A percentile compares a stretch with the other conserved stretches of the same genome.
Evolutionary conservation across 1,140 invertebrate genomes (phyloP).

Genomic region (Metopolophium dirhodum): DNA sequence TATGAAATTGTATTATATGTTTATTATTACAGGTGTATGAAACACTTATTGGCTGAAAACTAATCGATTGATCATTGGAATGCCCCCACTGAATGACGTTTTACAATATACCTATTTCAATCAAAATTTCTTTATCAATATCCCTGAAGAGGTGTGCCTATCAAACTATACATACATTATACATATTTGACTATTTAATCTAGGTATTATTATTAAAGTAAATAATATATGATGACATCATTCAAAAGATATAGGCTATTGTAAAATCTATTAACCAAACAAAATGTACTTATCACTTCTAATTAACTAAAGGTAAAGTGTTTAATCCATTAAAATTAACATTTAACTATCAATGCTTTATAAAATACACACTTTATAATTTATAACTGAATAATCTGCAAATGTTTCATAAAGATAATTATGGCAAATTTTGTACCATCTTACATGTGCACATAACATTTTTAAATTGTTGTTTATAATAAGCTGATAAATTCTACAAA

Average conservation of each 20-base stretch:
- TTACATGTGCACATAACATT: background rate
- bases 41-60: constrained; percentile 46
- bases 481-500: background rate
- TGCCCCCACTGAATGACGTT: constrained; percentile 31
- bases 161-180: constrained; percentile 11
- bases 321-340: background rate
- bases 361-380: constrained; percentile 5
- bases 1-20: constrained; percentile 38
- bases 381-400: background rate
- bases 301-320: background rate
- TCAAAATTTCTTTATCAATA: constrained; percentile 45
- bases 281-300: background rate
- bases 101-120: background rate
- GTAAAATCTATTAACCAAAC: background rate
- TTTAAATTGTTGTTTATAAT: background rate
- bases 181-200: constrained; percentile 44
- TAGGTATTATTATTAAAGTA: constrained; percentile 19
- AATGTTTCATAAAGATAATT: background rate
- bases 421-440: background rate
- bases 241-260: constrained; percentile 11
- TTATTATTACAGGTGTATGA: constrained; percentile 46
- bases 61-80: constrained; percentile 47
- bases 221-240: background rate
- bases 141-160: constrained; percentile 22
- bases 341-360: background rate